A percentile compares a stretch with the other conserved stretches of the same genome.
phyloP scores from a whole-genome alignment of 2,797 vertebrate species.

The Harpagifer antarcticus region DNA sequence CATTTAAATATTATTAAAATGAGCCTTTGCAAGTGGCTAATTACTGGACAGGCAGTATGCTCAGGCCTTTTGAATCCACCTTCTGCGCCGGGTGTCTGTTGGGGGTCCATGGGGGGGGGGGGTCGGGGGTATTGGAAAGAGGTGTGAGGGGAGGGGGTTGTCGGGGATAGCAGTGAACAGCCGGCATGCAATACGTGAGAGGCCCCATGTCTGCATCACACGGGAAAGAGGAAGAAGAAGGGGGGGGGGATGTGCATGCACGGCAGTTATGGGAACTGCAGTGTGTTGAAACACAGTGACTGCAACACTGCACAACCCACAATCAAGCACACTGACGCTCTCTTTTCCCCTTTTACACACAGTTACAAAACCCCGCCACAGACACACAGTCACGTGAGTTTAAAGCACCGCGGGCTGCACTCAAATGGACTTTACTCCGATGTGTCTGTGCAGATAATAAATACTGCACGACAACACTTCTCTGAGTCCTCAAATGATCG shows the following conservation, averaged over 20 bases:
- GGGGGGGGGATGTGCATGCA: conserved; percentile 42
- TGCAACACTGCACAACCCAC: conserved; percentile 67
- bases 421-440: conserved; percentile 4
- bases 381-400: conserved; percentile 44
- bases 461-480: not conserved
- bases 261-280: conserved; percentile 81
- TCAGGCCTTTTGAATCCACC: conserved; percentile 76
- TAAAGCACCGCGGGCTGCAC: conserved; percentile 26
- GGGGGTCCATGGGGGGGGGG: conserved; percentile 51
- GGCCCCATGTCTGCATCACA: conserved; percentile 79
- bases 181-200: conserved; percentile 82
- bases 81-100: conserved; percentile 73
- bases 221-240: conserved; percentile 56
- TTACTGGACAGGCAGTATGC: conserved; percentile 70
- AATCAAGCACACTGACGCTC: conserved; percentile 53
- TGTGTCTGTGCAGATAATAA: not conserved
- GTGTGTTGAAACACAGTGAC: conserved; percentile 81
- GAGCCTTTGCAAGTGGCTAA: conserved; percentile 74
- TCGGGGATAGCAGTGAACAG: conserved; percentile 62
- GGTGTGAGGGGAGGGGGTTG: conserved; percentile 10
- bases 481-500: not conserved
- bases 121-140: conserved; percentile 44
- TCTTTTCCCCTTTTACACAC: conserved; percentile 71
- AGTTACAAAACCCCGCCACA: conserved; percentile 28
- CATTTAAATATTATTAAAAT: conserved; percentile 77